Evolutionary conservation across 2,113 vertebrate species (phyloP).

Genomic region (Clarias magur): DNA sequence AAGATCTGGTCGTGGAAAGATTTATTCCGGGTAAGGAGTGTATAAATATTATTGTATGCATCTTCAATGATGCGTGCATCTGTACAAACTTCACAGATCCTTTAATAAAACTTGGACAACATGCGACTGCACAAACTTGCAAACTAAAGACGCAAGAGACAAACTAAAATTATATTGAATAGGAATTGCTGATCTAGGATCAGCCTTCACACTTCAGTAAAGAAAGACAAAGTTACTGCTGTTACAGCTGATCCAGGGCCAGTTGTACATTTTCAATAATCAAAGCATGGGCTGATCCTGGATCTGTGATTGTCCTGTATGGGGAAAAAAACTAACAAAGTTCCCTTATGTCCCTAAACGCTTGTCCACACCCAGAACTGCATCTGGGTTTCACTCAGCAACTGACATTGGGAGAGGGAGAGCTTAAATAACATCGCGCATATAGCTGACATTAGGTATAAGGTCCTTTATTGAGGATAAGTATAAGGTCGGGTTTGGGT

Average conservation of each 20-base stretch:
- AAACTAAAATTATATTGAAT: not conserved
- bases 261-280: too few species aligned
- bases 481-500: too few species aligned
- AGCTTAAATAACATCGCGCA: not conserved
- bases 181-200: not conserved
- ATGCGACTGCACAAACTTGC: not conserved
- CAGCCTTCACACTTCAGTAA: not conserved
- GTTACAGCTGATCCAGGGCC: not conserved
- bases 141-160: too few species aligned
- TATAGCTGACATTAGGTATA: not conserved
- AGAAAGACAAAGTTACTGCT: not conserved
- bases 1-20: slow-evolving; percentile 64
- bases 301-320: not conserved
- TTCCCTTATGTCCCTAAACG: slow-evolving; percentile 63
- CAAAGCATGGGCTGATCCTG: not conserved
- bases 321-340: not conserved
- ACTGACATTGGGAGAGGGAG: slow-evolving; percentile 36
- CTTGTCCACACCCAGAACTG: too few species aligned
- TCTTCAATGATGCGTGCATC: slow-evolving; percentile 60
- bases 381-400: slow-evolving; percentile 31
- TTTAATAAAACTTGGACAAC: slow-evolving; percentile 41
- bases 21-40: slow-evolving; percentile 72
- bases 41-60: slow-evolving; percentile 74
- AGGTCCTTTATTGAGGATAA: too few species aligned
- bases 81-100: slow-evolving; percentile 63